Evolutionary conservation across 1,140 invertebrate genomes (phyloP), one percentile per base, ranked within the genome.

Genomic region (Drosophila nigrodunni): DNA sequence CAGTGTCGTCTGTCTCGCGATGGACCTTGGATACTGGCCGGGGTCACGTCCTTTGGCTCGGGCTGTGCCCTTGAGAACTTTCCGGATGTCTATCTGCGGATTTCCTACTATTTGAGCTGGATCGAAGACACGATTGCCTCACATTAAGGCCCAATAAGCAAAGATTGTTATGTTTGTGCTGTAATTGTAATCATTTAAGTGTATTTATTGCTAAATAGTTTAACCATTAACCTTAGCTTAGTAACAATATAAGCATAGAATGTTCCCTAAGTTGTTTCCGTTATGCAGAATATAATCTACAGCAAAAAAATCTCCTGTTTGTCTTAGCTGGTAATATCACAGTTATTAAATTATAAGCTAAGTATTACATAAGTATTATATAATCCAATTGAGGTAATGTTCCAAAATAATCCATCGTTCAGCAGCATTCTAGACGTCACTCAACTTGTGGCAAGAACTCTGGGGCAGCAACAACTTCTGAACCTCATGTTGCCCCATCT

Each of bases 31-130:
- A 96, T 97, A 86, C 93, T 98, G 11, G 96, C 95, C 0, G 97
- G 97, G 0, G 95, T 98, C 5, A 98, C 97, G 0, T 97, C 97
- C 0, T 98, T 98, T 88, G 97, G 97, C 0, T 97, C 97, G 0
- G 97, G 97, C 25, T 98, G 97, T 92, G 97, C 97, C 0, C 94
- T 95, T 65, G 95, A 96, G 41, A 97, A 97, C 8, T 96, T 95
- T 70, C 96, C 97, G 0, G 97, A 98, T 74, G 97, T 98, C 1
- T 98, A 98, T 82, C 97, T 97, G 1, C 95, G 95, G 79, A 94
- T 97, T 30, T 96, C 96, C 0, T 95, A 96, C 90, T 98, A 98
- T 80, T 92, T 97, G n/a, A 94, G 95, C 4, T 98, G 97, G 97
- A 98, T 98, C 35, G 94, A 93, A 64, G 93, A 93, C 8, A 93